Conservation (phyloP, 2,113 vertebrate genomes). For the Pan paniscus region DNA sequence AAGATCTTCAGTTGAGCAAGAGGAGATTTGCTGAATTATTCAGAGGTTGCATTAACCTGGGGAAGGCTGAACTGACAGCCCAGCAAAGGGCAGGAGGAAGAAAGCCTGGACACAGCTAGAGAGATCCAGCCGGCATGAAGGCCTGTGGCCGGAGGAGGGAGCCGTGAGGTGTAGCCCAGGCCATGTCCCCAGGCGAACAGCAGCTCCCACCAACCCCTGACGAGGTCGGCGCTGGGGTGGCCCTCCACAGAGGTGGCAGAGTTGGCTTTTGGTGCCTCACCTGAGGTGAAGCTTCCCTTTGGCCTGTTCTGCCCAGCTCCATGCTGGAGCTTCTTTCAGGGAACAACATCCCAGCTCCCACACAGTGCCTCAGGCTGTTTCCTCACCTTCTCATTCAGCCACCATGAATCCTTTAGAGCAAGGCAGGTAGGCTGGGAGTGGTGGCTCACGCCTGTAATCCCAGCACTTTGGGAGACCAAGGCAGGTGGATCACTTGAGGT, state of each 20-base stretch:
- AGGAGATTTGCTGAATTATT: slow-evolving; percentile 33
- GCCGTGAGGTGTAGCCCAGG: not conserved
- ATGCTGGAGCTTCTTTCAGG: accelerated
- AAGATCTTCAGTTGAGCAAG: slow-evolving; percentile 30
- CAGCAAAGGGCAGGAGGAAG: not conserved
- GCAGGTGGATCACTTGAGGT: too few relatives aligned
- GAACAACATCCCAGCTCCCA: not conserved
- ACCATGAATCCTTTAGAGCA: not conserved
- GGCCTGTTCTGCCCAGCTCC: not conserved
- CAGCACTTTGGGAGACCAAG: too few relatives aligned
- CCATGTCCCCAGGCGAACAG: not conserved
- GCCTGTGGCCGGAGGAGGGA: not conserved
- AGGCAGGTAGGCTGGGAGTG: not conserved
- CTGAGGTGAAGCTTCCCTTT: not conserved
- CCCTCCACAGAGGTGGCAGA: not conserved
- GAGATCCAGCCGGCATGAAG: not conserved
- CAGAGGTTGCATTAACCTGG: not conserved
- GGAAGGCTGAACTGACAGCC: not conserved
- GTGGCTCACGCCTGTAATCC: too few relatives aligned
- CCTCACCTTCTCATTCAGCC: not conserved
- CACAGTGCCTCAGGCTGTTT: not conserved
- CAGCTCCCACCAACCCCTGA: too few relatives aligned
- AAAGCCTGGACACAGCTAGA: not conserved
- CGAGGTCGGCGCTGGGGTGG: not conserved
- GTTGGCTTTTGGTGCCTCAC: not conserved